A percentile compares a stretch with the other conserved stretches of the same genome.
phyloP scores from a whole-genome alignment of 2,113 vertebrate genomes.

The Heptranchias perlo region DNA sequence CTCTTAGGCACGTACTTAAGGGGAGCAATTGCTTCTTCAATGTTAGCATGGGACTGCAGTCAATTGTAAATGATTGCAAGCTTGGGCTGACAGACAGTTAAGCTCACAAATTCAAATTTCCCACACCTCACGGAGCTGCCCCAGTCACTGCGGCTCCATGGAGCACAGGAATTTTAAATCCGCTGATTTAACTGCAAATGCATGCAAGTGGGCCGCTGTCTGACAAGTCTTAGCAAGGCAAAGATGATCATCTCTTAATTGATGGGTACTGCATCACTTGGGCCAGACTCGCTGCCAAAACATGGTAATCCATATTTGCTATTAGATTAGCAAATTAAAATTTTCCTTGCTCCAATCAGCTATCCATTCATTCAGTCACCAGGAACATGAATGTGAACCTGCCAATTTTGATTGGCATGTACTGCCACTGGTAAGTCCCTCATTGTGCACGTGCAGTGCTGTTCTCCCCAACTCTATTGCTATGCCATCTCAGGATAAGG shows the following conservation, averaged over 20 bases:
- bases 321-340: neutral
- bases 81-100: neutral
- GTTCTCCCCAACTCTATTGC: neutral
- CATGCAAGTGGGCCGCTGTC: neutral
- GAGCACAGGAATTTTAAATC: neutral
- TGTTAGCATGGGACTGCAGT: neutral
- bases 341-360: neutral
- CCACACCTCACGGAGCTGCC: neutral
- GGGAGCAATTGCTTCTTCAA: neutral
- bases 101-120: neutral
- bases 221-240: neutral
- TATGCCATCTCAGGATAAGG: too few relatives aligned
- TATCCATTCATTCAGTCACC: too few relatives aligned
- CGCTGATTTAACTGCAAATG: neutral
- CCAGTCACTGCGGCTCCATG: neutral
- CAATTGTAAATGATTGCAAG: neutral
- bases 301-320: neutral
- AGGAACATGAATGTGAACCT: neutral
- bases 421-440: neutral
- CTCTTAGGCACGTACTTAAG: neutral
- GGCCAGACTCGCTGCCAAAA: neutral
- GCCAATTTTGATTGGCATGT: neutral
- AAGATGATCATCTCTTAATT: neutral
- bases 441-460: neutral
- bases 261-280: neutral